Evolutionary conservation across 2,888 invertebrate genomes (phyloP).

Genomic region (Stenotaenia linearis): DNA sequence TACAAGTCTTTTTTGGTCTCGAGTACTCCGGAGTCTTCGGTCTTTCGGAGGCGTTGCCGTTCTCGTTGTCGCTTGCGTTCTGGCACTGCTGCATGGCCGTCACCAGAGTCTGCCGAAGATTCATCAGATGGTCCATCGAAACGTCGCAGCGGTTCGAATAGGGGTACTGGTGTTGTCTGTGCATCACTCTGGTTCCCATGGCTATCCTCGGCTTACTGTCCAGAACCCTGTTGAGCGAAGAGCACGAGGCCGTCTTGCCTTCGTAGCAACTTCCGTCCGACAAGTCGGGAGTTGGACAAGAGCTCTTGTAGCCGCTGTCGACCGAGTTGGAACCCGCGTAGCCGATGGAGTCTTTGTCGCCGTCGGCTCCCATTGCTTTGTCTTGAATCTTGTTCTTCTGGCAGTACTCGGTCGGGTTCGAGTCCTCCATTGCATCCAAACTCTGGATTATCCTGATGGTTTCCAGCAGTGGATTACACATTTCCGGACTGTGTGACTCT

Average conservation of each 20-base stretch:
- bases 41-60: no score
- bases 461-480: slow-evolving; percentile 44
- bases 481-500: not conserved
- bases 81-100: slow-evolving; percentile 43
- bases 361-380: slow-evolving; percentile 35
- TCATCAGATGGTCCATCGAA: slow-evolving; percentile 42
- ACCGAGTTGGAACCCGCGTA: slow-evolving; percentile 46
- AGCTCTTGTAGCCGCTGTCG: slow-evolving; percentile 46
- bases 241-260: slow-evolving; percentile 36
- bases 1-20: not conserved
- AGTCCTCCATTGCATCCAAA: slow-evolving; percentile 42
- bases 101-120: slow-evolving; percentile 42
- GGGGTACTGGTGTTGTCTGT: slow-evolving; percentile 31
- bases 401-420: slow-evolving; percentile 38
- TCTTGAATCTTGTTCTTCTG: slow-evolving; percentile 8
- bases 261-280: slow-evolving; percentile 42
- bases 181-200: slow-evolving; percentile 45
- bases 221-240: slow-evolving; percentile 28
- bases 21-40: not conserved
- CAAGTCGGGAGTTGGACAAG: slow-evolving; percentile 45
- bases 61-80: not conserved
- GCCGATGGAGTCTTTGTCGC: slow-evolving; percentile 43
- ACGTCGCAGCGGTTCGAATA: slow-evolving; percentile 35
- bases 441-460: slow-evolving; percentile 44
- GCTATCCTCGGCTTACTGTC: slow-evolving; percentile 43